Conservation (phyloP, 2,888 invertebrate genomes). For the Ashinkailepas kermadecensis region DNA sequence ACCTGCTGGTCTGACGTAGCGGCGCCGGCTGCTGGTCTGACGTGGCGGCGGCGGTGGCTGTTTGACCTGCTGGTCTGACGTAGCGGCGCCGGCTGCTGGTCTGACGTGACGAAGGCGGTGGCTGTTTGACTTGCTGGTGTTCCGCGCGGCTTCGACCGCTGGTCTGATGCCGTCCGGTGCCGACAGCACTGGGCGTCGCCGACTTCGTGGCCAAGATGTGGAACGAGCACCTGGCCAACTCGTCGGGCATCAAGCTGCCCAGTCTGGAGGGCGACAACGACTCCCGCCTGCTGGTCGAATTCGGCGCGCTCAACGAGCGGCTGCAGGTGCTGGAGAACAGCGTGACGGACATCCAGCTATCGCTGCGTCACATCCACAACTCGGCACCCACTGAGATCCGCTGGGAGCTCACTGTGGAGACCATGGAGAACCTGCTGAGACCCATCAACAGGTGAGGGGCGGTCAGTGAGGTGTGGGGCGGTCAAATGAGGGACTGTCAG, state of each 20-base stretch:
- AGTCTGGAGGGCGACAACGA: background rate
- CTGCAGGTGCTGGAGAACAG: slow-evolving; percentile 30
- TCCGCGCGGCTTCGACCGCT: too few relatives aligned
- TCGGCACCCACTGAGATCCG: slow-evolving; percentile 25
- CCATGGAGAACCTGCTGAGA: slow-evolving; percentile 32
- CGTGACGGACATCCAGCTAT: slow-evolving; percentile 28
- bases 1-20: too few relatives aligned
- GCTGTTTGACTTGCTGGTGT: too few relatives aligned
- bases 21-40: too few relatives aligned
- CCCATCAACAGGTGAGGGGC: slow-evolving; percentile 30
- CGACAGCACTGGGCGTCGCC: slow-evolving; percentile 7
- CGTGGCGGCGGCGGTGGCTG: too few relatives aligned
- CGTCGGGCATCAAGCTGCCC: background rate
- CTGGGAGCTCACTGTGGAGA: slow-evolving; percentile 33
- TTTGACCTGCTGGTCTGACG: too few relatives aligned
- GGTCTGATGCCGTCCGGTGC: too few relatives aligned
- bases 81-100: too few relatives aligned
- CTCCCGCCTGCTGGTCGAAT: background rate
- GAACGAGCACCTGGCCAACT: background rate
- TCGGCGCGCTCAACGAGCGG: slow-evolving; percentile 13
- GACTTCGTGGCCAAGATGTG: background rate
- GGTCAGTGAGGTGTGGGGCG: background rate
- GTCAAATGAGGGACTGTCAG: background rate
- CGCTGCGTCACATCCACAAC: slow-evolving; percentile 29
- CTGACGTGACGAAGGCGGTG: too few relatives aligned